phyloP scores from a whole-genome alignment of 2,797 vertebrate species.

The Schizopygopsis pylzovi region DNA sequence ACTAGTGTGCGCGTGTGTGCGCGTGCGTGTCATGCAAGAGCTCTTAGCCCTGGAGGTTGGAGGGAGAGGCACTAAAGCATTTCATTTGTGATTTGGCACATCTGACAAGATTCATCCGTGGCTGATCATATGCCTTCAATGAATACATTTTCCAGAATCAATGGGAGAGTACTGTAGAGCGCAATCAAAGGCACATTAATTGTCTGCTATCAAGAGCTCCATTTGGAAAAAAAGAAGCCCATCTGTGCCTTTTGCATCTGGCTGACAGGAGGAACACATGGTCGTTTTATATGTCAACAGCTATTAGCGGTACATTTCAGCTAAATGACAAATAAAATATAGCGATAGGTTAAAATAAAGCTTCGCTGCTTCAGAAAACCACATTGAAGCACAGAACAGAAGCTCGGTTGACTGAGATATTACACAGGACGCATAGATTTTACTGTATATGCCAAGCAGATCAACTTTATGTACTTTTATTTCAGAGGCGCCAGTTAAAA shows the following conservation, averaged over 20 bases:
- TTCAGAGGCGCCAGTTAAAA: conserved; percentile 4
- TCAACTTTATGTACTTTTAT: conserved; percentile 10
- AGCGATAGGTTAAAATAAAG: conserved; percentile 25
- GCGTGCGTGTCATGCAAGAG: conserved; percentile 36
- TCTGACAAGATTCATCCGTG: conserved; percentile 52
- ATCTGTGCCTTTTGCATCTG: conserved; percentile 57
- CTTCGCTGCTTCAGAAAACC: not conserved
- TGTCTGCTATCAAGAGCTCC: conserved; percentile 51
- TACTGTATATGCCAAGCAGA: not conserved
- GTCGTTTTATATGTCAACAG: conserved; percentile 56
- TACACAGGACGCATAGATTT: not conserved
- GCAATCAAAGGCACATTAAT: conserved; percentile 56
- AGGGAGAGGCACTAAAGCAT: conserved; percentile 48
- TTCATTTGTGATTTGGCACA: conserved; percentile 55
- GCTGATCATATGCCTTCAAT: conserved; percentile 47
- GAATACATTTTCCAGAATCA: conserved; percentile 48
- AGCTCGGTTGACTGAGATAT: not conserved
- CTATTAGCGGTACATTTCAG: conserved; percentile 55
- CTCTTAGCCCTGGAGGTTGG: conserved; percentile 48
- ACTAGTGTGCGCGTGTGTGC: not conserved
- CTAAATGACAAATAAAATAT: conserved; percentile 55
- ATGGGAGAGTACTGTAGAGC: conserved; percentile 50
- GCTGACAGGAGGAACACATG: conserved; percentile 49
- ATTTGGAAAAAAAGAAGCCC: conserved; percentile 50
- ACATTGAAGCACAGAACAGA: not conserved